phyloP scores from a whole-genome alignment of 2,888 invertebrate species.

The Zaprionus lineosus region DNA sequence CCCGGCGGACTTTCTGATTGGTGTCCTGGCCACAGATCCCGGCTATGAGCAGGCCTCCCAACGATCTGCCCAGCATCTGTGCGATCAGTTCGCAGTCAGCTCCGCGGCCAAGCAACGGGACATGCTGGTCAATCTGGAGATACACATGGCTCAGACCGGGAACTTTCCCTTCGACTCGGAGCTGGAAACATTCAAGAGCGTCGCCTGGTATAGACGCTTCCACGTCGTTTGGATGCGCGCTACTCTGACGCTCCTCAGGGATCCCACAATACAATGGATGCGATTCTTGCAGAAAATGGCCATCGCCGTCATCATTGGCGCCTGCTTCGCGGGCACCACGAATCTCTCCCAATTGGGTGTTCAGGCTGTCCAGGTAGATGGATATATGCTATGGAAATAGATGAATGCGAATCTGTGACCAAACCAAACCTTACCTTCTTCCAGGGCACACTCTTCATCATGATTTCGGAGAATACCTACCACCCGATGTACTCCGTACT shows the following conservation, averaged over 20 bases:
- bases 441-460: constrained; percentile 92
- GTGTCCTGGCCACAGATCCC: constrained; percentile 90
- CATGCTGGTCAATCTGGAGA: constrained; percentile 88
- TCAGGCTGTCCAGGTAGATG: constrained; percentile 87
- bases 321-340: constrained; percentile 91
- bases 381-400: neutral
- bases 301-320: constrained; percentile 90
- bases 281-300: constrained; percentile 91
- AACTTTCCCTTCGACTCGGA: constrained; percentile 83
- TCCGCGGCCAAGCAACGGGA: constrained; percentile 90
- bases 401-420: no score
- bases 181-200: constrained; percentile 83
- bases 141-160: constrained; percentile 85
- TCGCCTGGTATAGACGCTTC: constrained; percentile 89
- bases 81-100: constrained; percentile 90
- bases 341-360: constrained; percentile 90
- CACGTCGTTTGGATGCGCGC: constrained; percentile 90
- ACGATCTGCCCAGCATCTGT: constrained; percentile 88
- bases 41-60: constrained; percentile 89
- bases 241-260: constrained; percentile 88
- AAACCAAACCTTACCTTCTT: no score
- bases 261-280: constrained; percentile 90
- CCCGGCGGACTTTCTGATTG: constrained; percentile 95
- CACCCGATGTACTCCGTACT: constrained; percentile 95
- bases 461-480: constrained; percentile 95